Conservation (phyloP, 1,140 invertebrate species). For the Diachasma alloeum region DNA sequence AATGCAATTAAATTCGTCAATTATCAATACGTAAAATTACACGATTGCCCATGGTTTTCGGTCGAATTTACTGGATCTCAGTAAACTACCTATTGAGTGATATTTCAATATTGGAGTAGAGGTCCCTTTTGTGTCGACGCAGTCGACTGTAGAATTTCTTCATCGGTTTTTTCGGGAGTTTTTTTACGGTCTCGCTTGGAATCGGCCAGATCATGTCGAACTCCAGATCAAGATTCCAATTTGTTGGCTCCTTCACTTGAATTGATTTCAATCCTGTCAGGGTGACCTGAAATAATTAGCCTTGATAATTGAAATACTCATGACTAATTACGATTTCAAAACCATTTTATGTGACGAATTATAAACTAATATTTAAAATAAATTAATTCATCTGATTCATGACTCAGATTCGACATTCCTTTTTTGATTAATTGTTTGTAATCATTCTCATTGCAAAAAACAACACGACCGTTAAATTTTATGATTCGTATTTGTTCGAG, state of each 20-base stretch:
- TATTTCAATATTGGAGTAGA: constrained; percentile 56
- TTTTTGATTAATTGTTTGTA: no score
- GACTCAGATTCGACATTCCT: no score
- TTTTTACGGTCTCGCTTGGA: constrained; percentile 32
- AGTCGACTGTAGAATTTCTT: constrained; percentile 21
- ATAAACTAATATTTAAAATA: no score
- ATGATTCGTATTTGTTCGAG: no score
- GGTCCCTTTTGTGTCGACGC: constrained; percentile 55
- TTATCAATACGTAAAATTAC: background rate
- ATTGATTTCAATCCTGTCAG: constrained; percentile 51
- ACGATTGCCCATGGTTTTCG: background rate
- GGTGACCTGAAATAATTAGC: constrained; percentile 43
- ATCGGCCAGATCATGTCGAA: constrained; percentile 61
- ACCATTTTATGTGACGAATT: no score
- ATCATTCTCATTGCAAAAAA: no score
- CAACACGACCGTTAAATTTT: no score
- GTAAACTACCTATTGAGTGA: constrained; percentile 54
- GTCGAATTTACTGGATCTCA: background rate
- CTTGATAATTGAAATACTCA: no score
- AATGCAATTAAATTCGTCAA: background rate
- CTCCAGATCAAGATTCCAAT: constrained; percentile 55
- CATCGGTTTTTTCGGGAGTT: constrained; percentile 1
- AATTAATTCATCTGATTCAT: no score
- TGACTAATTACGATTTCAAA: no score
- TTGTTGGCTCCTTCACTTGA: constrained; percentile 45